A percentile compares a stretch with the other conserved stretches of the same genome.
Evolutionary conservation across 1,140 invertebrate species (phyloP).

Genomic region (Daktulosphaira vitifoliae): DNA sequence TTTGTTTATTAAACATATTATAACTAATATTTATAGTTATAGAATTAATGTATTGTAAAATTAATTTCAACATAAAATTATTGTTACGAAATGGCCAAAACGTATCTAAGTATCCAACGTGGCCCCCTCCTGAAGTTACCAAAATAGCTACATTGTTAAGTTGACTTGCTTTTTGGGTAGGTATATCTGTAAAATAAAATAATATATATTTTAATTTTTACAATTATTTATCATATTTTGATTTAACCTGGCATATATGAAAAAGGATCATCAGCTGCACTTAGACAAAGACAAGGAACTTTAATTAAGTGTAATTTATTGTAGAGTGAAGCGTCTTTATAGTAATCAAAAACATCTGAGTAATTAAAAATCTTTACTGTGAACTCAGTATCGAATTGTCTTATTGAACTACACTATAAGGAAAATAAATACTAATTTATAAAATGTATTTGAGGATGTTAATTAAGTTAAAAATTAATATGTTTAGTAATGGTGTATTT

Average conservation of each 20-base stretch:
- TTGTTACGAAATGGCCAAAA: constrained; percentile 50
- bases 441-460: background rate
- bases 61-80: constrained; percentile 13
- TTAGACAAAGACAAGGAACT: constrained; percentile 65
- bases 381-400: constrained; percentile 73
- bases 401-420: constrained; percentile 59
- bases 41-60: background rate
- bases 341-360: constrained; percentile 67
- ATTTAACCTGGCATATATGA: constrained; percentile 58
- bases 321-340: constrained; percentile 61
- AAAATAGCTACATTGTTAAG: constrained; percentile 63
- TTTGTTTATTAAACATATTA: background rate
- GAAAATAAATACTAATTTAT: constrained; percentile 27
- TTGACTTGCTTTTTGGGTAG: constrained; percentile 46
- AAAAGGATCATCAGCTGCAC: constrained; percentile 78
- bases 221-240: no score
- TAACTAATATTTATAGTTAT: constrained; percentile 8
- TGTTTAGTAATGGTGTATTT: no score
- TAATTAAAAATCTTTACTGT: constrained; percentile 75
- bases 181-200: constrained; percentile 6
- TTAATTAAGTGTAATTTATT: constrained; percentile 61
- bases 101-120: constrained; percentile 78
- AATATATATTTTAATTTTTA: background rate
- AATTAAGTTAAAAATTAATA: background rate
- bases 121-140: constrained; percentile 68